Conservation (phyloP, 2,113 vertebrate species). For the Hippocampus mohnikei region DNA sequence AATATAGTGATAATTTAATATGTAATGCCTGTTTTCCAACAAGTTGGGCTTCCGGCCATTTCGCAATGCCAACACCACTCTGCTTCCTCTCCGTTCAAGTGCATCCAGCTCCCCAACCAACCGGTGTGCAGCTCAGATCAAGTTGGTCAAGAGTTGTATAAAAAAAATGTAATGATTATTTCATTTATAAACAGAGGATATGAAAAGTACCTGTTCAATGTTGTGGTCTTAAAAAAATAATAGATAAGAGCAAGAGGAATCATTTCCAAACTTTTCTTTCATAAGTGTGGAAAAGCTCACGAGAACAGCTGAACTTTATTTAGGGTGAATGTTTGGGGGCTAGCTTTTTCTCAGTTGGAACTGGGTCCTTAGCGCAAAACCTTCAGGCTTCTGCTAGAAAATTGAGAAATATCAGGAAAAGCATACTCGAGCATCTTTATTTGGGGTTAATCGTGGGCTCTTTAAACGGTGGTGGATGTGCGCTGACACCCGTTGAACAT, state of each 20-base stretch:
- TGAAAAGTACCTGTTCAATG: not conserved
- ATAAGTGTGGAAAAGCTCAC: not conserved
- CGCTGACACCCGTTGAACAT: too few species aligned
- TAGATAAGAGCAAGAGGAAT: not conserved
- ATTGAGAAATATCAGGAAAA: too few species aligned
- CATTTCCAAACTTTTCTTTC: not conserved
- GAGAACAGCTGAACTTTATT: too few species aligned
- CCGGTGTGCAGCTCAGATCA: not conserved
- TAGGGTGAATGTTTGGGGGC: too few species aligned
- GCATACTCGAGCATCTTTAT: too few species aligned
- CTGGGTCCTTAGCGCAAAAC: too few species aligned
- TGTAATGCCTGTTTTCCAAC: constrained; percentile 75
- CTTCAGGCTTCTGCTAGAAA: too few species aligned
- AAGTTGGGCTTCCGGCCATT: constrained; percentile 65
- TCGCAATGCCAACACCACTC: constrained; percentile 67
- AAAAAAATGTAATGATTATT: too few species aligned
- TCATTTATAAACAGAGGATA: not conserved
- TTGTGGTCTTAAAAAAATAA: not conserved
- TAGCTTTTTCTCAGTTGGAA: too few species aligned
- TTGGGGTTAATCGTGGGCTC: too few species aligned
- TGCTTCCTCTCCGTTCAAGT: constrained; percentile 27
- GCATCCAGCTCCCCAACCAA: not conserved
- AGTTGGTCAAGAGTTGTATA: not conserved
- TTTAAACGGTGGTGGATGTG: too few species aligned
- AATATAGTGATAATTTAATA: constrained; percentile 83